A percentile compares a stretch with the other conserved stretches of the same genome.
Evolutionary conservation across 2,888 invertebrate genomes (phyloP).

Genomic region (Eupsilia transversa): DNA sequence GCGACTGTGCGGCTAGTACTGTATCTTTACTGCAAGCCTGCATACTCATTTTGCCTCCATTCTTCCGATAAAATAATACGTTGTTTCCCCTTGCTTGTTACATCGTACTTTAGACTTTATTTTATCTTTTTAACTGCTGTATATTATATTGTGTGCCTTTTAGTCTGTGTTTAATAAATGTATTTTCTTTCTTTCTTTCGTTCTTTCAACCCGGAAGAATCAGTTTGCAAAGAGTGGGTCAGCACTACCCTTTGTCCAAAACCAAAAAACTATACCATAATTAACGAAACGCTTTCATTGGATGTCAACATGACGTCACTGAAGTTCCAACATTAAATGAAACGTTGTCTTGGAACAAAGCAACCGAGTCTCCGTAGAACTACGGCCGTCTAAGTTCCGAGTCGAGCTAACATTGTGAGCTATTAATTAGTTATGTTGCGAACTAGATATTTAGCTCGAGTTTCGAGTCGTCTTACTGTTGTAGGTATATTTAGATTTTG

Average conservation of each 20-base stretch:
- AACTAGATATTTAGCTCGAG: conserved; percentile 14
- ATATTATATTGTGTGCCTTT: too few relatives aligned
- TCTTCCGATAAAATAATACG: too few relatives aligned
- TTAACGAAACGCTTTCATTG: neutral
- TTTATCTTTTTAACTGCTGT: too few relatives aligned
- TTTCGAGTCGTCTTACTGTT: neutral
- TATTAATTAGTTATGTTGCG: conserved; percentile 37
- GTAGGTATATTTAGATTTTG: neutral
- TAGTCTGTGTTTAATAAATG: too few relatives aligned
- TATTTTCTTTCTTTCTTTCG: too few relatives aligned
- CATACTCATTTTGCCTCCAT: too few relatives aligned
- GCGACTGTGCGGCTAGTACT: too few relatives aligned
- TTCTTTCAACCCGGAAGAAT: neutral
- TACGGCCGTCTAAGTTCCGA: conserved; percentile 6
- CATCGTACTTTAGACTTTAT: too few relatives aligned
- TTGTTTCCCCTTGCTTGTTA: too few relatives aligned
- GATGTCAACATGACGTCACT: neutral
- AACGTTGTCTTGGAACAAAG: conserved; percentile 28
- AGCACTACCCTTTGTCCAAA: neutral
- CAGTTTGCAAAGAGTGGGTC: neutral
- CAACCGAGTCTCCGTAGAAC: neutral
- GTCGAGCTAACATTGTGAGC: conserved; percentile 16
- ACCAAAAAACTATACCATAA: neutral
- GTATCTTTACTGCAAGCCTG: too few relatives aligned
- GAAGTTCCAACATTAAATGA: neutral